Evolutionary conservation across 2,113 vertebrate genomes (phyloP), one percentile per base, ranked within the genome.

Genomic region (Pipa parva): DNA sequence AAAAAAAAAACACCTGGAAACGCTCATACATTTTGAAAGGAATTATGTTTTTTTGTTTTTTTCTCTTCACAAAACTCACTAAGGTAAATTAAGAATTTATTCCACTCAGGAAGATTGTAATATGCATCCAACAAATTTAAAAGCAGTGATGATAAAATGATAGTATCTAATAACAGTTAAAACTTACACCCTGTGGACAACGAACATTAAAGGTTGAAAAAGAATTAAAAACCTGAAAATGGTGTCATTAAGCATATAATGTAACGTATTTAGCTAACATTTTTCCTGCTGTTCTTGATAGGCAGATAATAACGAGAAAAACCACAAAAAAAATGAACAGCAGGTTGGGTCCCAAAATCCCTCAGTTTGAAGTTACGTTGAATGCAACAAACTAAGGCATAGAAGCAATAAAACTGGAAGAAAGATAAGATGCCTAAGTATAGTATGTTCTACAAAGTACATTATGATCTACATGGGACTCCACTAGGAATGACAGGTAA

Each of bases 231-330:
- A 36, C 46, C 63, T 20, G 59, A 50, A 64, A 59, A 13, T 18
- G 1, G 67, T 45, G 75, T 73, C 7, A 68, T 78, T 52, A 84
- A 80, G 65, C 69, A 55, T 51, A 25, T 73, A 77, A 79, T 75
- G 59, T 17, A 75, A 59, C 33, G 74, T 74, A 81, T 78, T 9
- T 61, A 63, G 66, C 45, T 48, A 72, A 68, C n/a, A 63, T 37
- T 63, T 77, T 79, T 75, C 69, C 72, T 42, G 36, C 11, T 74
- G n/a, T 45, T 76, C 66, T 81, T 80, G 71, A 65, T 31, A 77
- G 50, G 76, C n/a, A n/a, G n/a, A n/a, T n/a, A n/a, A n/a, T n/a
- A n/a, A n/a, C n/a, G n/a, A n/a, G n/a, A n/a, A n/a, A n/a, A n/a
- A 54, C 80, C 77, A 74, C 49, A 58, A 51, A 46, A 21, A 73